These are phyloP conservation scores for Dione juno DNA, from an alignment of 2,888 invertebrate species.

Conservation along the genomic window DNA sequence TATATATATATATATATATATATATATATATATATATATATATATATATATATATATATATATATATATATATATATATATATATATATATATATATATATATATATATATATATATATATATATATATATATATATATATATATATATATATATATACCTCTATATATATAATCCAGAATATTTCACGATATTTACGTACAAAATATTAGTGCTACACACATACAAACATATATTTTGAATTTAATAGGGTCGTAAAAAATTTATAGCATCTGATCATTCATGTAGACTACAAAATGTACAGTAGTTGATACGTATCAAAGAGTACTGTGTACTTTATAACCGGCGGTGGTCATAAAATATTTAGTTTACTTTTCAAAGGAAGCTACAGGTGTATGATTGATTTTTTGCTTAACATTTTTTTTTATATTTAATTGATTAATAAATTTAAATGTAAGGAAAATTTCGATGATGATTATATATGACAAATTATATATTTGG, in stretches of 20 bases:
- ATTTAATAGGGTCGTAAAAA: slow-evolving; percentile 41
- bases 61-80: too few species aligned
- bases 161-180: too few species aligned
- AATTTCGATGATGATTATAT: too few species aligned
- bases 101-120: too few species aligned
- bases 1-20: too few species aligned
- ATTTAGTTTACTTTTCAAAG: slow-evolving; percentile 26
- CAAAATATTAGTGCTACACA: slow-evolving; percentile 14
- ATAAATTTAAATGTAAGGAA: background rate
- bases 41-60: too few species aligned
- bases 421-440: background rate
- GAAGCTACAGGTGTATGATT: slow-evolving; percentile 36
- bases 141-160: too few species aligned
- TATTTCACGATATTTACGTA: background rate
- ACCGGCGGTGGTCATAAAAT: slow-evolving; percentile 40
- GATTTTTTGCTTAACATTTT: slow-evolving; percentile 7
- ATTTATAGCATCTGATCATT: slow-evolving; percentile 48
- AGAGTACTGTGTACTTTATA: slow-evolving; percentile 41
- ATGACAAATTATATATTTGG: too few species aligned
- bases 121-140: too few species aligned
- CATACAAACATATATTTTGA: slow-evolving; percentile 39
- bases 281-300: slow-evolving; percentile 51
- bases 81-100: too few species aligned
- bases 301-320: slow-evolving; percentile 51
- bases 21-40: too few species aligned